Evolutionary conservation across 2,113 vertebrate genomes (phyloP).

Genomic region (Corythornis vintsioides): DNA sequence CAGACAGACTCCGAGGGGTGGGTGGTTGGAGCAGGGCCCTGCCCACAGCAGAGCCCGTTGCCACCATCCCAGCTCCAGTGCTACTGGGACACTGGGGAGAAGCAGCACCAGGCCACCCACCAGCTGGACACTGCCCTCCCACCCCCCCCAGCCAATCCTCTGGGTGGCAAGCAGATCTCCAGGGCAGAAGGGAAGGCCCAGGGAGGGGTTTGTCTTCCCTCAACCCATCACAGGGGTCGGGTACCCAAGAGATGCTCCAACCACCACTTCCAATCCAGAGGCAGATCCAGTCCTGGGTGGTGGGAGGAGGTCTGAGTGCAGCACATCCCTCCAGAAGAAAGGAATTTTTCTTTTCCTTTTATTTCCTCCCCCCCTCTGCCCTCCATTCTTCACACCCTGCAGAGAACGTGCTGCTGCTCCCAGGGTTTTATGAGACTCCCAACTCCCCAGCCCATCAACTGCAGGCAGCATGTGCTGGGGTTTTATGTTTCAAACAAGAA

Average conservation of each 20-base stretch:
- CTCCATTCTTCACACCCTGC: slow-evolving; percentile 26
- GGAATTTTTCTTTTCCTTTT: background rate
- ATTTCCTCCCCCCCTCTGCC: background rate
- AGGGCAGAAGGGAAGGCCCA: background rate
- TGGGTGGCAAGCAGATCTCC: background rate
- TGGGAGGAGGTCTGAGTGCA: background rate
- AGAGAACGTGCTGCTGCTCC: background rate
- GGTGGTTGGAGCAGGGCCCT: background rate
- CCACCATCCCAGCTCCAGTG: background rate
- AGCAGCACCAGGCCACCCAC: background rate
- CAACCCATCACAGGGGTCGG: background rate
- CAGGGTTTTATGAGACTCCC: slow-evolving; percentile 23
- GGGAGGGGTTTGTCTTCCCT: background rate
- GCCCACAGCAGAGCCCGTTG: background rate
- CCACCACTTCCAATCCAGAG: background rate
- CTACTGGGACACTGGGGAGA: background rate
- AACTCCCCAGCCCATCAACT: slow-evolving; percentile 36
- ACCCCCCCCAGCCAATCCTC: background rate
- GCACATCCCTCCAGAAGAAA: background rate
- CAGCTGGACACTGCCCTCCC: background rate
- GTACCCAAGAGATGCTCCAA: background rate
- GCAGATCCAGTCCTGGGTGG: background rate
- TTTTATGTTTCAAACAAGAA: slow-evolving; percentile 67
- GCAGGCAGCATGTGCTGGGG: slow-evolving; percentile 3
- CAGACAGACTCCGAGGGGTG: background rate